Base-by-base conservation (phyloP, 2,797 vertebrate genomes). In the Monodelphis domestica region DNA sequence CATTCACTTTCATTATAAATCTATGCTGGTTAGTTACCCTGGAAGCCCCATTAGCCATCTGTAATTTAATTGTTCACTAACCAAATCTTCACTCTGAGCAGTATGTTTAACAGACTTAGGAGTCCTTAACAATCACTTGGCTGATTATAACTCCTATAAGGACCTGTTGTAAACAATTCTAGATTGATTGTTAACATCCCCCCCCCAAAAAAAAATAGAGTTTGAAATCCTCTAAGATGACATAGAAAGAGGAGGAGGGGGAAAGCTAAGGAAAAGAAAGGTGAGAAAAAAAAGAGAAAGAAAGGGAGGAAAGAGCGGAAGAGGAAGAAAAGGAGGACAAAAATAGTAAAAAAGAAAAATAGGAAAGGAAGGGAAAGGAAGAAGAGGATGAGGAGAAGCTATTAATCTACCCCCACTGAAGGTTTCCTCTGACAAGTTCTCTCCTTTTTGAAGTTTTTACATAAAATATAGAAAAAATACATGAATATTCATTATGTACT, bases 1-100 rank as follows among this genome's bases (percentile, higher is more conserved):
- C 95, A 91, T 91, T 45, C 52, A 95, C 91, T 78, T 95, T 94
- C 91, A 90, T 59, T 55, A 92, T 93, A 96, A 97, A 93, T 95
- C 95, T 94, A 93, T 90, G 54, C 53, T 94, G 63, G 87, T 56
- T 92, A 89, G 87, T 54, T 89, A 95, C 45, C 91, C 92, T 91
- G 87, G 70, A 90, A 96, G 78, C 45, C 28, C 90, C 93, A 95
- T 94, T 95, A 95, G 50, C 91, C 91, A 96, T 92, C 63, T 87
- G 89, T 95, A 78, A 53, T 15, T 96, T 95, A 93, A 97, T 91
- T 95, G 59, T 91, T 93, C 57, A 92, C 28, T 84, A 94, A 93
- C 53, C 7, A 84, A 95, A 96, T 38, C 92, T 96, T 51, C 78
- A 10, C 93, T 95, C 54, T 87, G 59, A 95, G 59, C 84, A 38